These are phyloP conservation scores for Nomia melanderi DNA, from an alignment of 1,140 invertebrate species.

Conservation along the genomic window DNA sequence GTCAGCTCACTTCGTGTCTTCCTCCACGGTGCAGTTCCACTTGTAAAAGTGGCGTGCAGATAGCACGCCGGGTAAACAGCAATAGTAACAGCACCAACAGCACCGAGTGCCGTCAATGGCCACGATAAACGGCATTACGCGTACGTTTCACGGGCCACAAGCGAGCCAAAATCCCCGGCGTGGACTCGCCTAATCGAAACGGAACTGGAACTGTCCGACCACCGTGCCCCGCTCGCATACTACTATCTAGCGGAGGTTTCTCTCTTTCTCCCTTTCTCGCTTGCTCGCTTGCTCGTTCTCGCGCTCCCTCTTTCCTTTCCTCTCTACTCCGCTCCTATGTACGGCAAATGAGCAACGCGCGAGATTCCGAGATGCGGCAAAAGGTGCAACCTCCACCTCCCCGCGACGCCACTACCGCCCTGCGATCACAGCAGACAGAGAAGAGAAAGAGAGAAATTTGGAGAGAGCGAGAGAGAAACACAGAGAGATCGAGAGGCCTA, in stretches of 20 bases:
- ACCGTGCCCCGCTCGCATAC: slow-evolving; percentile 70
- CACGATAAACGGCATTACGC: slow-evolving; percentile 64
- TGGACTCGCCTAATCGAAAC: slow-evolving; percentile 74
- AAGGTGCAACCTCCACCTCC: slow-evolving; percentile 74
- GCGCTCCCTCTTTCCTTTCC: slow-evolving; percentile 33
- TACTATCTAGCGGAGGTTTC: slow-evolving; percentile 64
- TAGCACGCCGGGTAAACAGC: slow-evolving; percentile 58
- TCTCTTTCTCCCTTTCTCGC: slow-evolving; percentile 57
- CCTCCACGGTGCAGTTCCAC: slow-evolving; percentile 34
- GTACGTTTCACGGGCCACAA: slow-evolving; percentile 43
- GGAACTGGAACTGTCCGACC: slow-evolving; percentile 75
- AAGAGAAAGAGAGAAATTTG: slow-evolving; percentile 42
- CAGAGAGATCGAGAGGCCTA: slow-evolving; percentile 39
- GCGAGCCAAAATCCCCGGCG: slow-evolving; percentile 60
- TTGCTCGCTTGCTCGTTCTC: slow-evolving; percentile 23
- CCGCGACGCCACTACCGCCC: slow-evolving; percentile 56
- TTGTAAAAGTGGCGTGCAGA: slow-evolving; percentile 57
- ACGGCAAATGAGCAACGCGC: slow-evolving; percentile 73
- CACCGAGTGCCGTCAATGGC: slow-evolving; percentile 59
- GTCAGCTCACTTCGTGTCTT: slow-evolving; percentile 56
- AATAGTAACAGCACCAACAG: slow-evolving; percentile 59
- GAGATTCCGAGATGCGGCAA: slow-evolving; percentile 76
- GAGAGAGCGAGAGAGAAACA: slow-evolving; percentile 26
- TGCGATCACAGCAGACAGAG: slow-evolving; percentile 65
- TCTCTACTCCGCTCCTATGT: slow-evolving; percentile 53